phyloP scores from a whole-genome alignment of 2,888 invertebrate genomes.

The Mellilla xanthometata region DNA sequence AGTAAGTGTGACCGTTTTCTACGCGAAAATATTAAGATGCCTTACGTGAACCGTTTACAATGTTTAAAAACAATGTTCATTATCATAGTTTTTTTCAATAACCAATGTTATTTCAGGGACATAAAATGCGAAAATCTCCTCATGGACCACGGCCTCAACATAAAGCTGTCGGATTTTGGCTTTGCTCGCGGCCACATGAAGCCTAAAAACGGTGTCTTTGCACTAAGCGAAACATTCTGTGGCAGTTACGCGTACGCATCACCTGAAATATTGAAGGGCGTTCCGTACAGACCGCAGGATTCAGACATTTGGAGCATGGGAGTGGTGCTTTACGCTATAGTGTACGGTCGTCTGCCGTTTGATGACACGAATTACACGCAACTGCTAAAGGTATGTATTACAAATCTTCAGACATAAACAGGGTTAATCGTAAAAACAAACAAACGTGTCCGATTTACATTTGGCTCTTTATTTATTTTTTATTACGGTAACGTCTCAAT shows the following conservation, averaged over 20 bases:
- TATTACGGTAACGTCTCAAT: no score
- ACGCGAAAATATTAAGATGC: no score
- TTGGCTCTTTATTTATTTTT: no score
- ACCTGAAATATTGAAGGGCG: constrained; percentile 92
- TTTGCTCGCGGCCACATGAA: constrained; percentile 89
- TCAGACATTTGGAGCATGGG: constrained; percentile 96
- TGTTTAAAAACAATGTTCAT: no score
- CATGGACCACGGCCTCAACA: constrained; percentile 86
- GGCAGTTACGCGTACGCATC: constrained; percentile 96
- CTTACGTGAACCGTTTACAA: no score
- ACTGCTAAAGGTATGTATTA: constrained; percentile 86
- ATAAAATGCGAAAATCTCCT: constrained; percentile 93
- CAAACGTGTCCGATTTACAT: no score
- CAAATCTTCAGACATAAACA: no score
- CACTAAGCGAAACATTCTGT: constrained; percentile 91
- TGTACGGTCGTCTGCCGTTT: constrained; percentile 91
- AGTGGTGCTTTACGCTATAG: constrained; percentile 91
- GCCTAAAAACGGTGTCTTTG: constrained; percentile 84
- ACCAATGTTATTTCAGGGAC: constrained; percentile 81
- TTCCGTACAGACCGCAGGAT: constrained; percentile 91
- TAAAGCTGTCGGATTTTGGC: constrained; percentile 92
- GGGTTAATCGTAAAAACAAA: no score
- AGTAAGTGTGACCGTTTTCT: no score
- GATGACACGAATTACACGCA: constrained; percentile 91
- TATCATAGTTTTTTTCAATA: no score